Conservation (phyloP, 23 tunicate species). For the Pegea sp. region DNA sequence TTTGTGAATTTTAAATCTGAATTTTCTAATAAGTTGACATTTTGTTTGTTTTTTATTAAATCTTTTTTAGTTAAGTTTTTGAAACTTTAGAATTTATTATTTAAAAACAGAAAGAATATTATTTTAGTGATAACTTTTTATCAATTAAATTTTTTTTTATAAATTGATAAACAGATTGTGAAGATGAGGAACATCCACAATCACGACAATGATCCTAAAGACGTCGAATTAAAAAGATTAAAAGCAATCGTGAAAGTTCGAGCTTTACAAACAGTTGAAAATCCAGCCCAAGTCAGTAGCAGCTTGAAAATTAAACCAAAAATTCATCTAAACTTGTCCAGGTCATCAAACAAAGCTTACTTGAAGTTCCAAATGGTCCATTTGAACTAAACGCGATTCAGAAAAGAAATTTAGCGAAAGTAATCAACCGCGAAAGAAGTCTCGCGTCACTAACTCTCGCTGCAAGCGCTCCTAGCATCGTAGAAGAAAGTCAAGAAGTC, state of each 20-base stretch:
- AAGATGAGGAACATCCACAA: not conserved
- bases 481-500: not conserved
- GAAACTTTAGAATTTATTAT: too few species aligned
- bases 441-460: not conserved
- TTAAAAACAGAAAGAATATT: too few species aligned
- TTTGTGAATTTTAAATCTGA: not conserved
- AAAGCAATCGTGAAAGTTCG: not conserved
- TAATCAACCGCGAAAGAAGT: not conserved
- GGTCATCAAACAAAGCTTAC: not conserved
- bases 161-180: not conserved
- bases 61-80: too few species aligned
- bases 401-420: not conserved
- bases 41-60: too few species aligned
- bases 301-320: not conserved
- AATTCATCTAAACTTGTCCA: not conserved
- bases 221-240: not conserved
- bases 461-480: not conserved
- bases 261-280: not conserved
- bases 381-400: conserved; percentile 1
- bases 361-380: not conserved
- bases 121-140: too few species aligned
- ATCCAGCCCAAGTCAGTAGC: not conserved
- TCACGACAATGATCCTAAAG: conserved; percentile 1
- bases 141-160: too few species aligned
- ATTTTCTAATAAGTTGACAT: too few species aligned